Base-by-base conservation (phyloP, 2,797 vertebrate species). In the Gymnocypris eckloni region DNA sequence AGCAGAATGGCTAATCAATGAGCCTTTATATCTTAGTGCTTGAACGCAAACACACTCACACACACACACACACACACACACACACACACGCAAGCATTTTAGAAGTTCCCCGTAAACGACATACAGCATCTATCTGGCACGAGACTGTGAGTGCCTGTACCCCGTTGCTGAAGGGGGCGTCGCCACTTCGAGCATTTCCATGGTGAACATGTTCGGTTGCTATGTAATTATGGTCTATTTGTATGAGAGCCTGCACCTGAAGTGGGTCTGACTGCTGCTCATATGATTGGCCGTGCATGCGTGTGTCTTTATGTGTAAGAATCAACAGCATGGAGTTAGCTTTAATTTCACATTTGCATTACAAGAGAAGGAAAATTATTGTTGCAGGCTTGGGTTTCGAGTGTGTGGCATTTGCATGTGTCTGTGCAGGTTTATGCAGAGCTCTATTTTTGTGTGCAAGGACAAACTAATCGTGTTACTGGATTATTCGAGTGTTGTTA, bases 181-280 rank as follows among this genome's bases (percentile, higher is more conserved):
- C 79, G 48, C 84, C 84, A 87, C 25, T 50, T 86, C 70, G 75
- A 82, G 87, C 88, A 89, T 90, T 87, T 88, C 89, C 81, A 83
- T 81, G 87, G 88, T 88, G 87, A 88, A 83, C 77, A 83, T 82
- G 76, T 83, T 86, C 85, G 71, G 89, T 91, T 92, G 91, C 89
- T 91, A 91, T 90, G 90, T 88, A 91, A 91, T 91, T 91, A 91
- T 86, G 89, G 84, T 87, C 87, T 86, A 89, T 90, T 91, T 89
- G 86, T 85, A 87, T 75, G 85, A 89, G 76, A 88, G 89, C 75
- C 78, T 87, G 91, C 85, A 91, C 91, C 90, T 91, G 89, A 89
- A 90, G 85, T 89, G 75, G 70, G 71, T 88, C 89, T 90, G 87
- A 84, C 80, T 88, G 87, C 82, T 87, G 85, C 84, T 87, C 71